Evolutionary conservation across 2,888 invertebrate genomes (phyloP).

Genomic region (Micoletzkya japonica): DNA sequence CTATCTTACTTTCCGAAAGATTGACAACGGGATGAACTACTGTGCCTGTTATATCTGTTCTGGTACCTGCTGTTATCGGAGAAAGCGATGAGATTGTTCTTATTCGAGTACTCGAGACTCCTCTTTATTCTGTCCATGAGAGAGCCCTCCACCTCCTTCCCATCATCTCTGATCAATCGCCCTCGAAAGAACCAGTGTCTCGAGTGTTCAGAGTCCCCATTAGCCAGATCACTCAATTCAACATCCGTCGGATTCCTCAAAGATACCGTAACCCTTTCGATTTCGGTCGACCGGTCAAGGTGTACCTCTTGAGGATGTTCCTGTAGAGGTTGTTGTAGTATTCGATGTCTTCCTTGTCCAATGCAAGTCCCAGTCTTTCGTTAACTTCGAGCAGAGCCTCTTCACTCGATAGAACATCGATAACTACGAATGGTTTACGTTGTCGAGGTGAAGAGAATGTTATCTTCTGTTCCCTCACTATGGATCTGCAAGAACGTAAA

Average conservation of each 20-base stretch:
- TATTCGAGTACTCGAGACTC: slow-evolving; percentile 82
- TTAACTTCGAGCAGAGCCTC: slow-evolving; percentile 32
- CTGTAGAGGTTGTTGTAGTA: slow-evolving; percentile 53
- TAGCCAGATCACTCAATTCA: slow-evolving; percentile 95
- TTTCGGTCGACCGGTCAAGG: slow-evolving; percentile 74
- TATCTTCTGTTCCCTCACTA: background rate
- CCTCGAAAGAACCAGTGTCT: slow-evolving; percentile 97
- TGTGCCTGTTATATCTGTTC: background rate
- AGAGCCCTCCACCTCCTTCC: slow-evolving; percentile 71
- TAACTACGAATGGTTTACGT: background rate
- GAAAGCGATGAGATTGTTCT: slow-evolving; percentile 94
- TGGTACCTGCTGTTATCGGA: slow-evolving; percentile 88
- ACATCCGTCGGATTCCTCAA: slow-evolving; percentile 93
- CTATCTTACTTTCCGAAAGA: no score
- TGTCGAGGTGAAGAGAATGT: background rate
- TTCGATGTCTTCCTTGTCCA: slow-evolving; percentile 48
- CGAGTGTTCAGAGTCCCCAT: slow-evolving; percentile 84
- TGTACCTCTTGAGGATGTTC: slow-evolving; percentile 43
- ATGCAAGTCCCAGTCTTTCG: slow-evolving; percentile 44
- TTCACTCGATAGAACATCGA: slow-evolving; percentile 6
- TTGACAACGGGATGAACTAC: slow-evolving; percentile 11
- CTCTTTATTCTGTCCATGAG: slow-evolving; percentile 89
- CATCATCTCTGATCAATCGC: slow-evolving; percentile 69
- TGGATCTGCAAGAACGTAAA: background rate
- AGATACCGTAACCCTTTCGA: slow-evolving; percentile 68